These are phyloP conservation scores for Scotopteryx bipunctaria DNA, from an alignment of 2,888 invertebrate genomes.

Conservation along the genomic window DNA sequence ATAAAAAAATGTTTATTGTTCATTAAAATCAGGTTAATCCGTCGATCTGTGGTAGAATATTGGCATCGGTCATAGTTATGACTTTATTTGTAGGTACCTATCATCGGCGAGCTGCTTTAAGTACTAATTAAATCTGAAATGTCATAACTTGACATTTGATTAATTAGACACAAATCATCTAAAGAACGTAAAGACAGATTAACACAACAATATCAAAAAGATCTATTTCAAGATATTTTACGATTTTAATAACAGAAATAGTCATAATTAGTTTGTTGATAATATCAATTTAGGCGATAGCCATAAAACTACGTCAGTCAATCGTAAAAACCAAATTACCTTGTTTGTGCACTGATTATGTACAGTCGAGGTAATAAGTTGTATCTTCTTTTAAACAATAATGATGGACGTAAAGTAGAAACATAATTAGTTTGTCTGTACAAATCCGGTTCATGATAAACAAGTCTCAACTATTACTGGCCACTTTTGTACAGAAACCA, in stretches of 20 bases:
- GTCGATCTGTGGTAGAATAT: too few species aligned
- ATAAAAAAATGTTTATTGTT: too few species aligned
- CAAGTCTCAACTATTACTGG: conserved; percentile 7
- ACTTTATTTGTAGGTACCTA: too few species aligned
- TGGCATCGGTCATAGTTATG: too few species aligned
- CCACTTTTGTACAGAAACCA: background rate
- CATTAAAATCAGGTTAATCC: too few species aligned
- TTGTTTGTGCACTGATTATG: conserved; percentile 11
- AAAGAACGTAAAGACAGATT: conserved; percentile 23
- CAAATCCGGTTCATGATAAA: conserved; percentile 19
- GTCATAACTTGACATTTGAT: conserved; percentile 31
- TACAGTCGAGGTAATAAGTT: conserved; percentile 3
- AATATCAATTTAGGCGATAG: conserved; percentile 24
- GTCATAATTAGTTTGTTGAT: conserved; percentile 29
- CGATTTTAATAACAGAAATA: conserved; percentile 24
- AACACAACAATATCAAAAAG: conserved; percentile 18
- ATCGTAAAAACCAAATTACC: conserved; percentile 25
- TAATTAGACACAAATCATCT: conserved; percentile 18
- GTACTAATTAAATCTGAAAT: conserved; percentile 7
- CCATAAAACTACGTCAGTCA: conserved; percentile 16
- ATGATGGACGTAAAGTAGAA: conserved; percentile 7
- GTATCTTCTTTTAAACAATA: background rate
- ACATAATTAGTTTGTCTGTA: conserved; percentile 16
- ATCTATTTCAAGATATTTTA: conserved; percentile 14
- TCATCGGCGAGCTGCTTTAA: background rate